phyloP scores from a whole-genome alignment of 2,888 invertebrate species.

The Pasiphila rectangulata region DNA sequence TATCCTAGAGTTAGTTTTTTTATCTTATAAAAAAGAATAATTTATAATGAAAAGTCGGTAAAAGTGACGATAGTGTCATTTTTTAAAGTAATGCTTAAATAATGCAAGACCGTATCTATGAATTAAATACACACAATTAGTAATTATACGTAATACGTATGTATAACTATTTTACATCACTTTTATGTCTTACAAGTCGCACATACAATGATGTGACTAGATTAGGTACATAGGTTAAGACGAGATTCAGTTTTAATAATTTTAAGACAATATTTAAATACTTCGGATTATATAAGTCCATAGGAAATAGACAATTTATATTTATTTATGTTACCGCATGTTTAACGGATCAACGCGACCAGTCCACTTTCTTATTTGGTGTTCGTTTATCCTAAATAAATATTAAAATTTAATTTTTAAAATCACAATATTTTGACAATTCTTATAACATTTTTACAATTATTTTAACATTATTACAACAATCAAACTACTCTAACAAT shows the following conservation, averaged over 20 bases:
- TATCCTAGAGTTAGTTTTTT: too few species aligned
- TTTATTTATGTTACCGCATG: too few species aligned
- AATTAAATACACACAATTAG: not conserved
- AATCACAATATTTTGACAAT: constrained; percentile 22
- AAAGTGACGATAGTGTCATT: too few species aligned
- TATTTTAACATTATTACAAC: constrained; percentile 16
- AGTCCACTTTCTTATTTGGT: constrained; percentile 11
- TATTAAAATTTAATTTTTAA: constrained; percentile 12
- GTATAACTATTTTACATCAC: constrained; percentile 66
- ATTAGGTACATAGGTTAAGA: constrained; percentile 29
- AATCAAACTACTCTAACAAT: constrained; percentile 18
- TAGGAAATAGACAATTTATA: too few species aligned
- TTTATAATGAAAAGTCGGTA: too few species aligned
- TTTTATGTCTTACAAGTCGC: constrained; percentile 67
- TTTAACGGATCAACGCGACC: too few species aligned
- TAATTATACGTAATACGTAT: constrained; percentile 6
- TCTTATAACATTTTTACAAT: constrained; percentile 18
- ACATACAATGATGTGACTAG: constrained; percentile 48
- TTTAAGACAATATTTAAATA: constrained; percentile 10
- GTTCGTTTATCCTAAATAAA: constrained; percentile 4
- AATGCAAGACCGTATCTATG: not conserved
- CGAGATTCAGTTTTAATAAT: constrained; percentile 37
- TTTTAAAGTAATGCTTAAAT: not conserved
- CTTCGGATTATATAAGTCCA: too few species aligned
- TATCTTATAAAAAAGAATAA: too few species aligned